Evolutionary conservation across 2,888 invertebrate genomes (phyloP).

Genomic region (Subacronicta megacephala): DNA sequence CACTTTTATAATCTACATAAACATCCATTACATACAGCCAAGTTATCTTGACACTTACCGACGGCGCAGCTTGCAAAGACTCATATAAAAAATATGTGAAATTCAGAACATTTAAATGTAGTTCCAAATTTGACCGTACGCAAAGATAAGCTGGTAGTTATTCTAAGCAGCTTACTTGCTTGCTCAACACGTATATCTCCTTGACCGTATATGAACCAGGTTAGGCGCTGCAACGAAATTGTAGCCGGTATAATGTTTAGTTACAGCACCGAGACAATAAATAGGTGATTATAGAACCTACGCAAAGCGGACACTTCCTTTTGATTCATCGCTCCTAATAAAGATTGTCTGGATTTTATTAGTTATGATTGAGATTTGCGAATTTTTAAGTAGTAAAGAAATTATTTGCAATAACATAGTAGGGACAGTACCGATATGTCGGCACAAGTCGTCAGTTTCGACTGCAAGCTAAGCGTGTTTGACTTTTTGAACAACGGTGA

Average conservation of each 20-base stretch:
- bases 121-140: constrained; percentile 16
- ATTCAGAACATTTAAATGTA: constrained; percentile 2
- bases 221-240: constrained; percentile 46
- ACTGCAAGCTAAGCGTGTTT: too few species aligned
- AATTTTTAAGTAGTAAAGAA: too few species aligned
- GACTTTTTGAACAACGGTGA: too few species aligned
- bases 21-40: constrained; percentile 19
- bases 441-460: too few species aligned
- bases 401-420: too few species aligned
- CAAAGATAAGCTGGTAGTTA: constrained; percentile 27
- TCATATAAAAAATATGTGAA: constrained; percentile 6
- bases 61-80: neutral
- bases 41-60: constrained; percentile 10
- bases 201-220: constrained; percentile 52
- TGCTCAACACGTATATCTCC: constrained; percentile 50
- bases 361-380: constrained; percentile 44
- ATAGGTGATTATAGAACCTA: constrained; percentile 55
- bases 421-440: too few species aligned
- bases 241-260: constrained; percentile 39
- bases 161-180: constrained; percentile 48
- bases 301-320: constrained; percentile 55
- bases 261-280: constrained; percentile 40
- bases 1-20: constrained; percentile 48
- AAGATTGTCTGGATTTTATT: constrained; percentile 53
- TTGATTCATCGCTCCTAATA: constrained; percentile 59